These are phyloP conservation scores for Oreochromis tanganicae DNA, from an alignment of 2,113 vertebrate genomes.

Conservation along the genomic window DNA sequence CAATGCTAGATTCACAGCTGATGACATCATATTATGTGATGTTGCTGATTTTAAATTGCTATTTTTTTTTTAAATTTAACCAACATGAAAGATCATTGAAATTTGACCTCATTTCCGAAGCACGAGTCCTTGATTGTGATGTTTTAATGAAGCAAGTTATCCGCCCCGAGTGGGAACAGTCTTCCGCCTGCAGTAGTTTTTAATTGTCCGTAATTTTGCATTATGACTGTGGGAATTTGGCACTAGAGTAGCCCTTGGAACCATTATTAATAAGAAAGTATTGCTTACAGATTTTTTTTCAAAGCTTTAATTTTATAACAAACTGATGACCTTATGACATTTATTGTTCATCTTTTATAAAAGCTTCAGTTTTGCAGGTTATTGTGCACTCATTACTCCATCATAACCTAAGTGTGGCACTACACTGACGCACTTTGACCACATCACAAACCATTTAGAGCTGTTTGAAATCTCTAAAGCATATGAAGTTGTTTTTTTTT, in stretches of 20 bases:
- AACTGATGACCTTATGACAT: neutral
- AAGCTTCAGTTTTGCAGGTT: neutral
- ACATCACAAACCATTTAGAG: constrained; percentile 3
- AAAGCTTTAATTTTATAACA: neutral
- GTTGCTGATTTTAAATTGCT: neutral
- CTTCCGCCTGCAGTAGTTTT: neutral
- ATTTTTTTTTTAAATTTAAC: neutral
- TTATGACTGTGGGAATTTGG: neutral
- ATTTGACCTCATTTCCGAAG: neutral
- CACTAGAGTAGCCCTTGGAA: neutral
- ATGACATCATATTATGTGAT: neutral
- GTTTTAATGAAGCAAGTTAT: neutral
- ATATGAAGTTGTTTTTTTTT: neutral
- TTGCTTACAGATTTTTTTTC: neutral
- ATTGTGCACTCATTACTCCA: neutral
- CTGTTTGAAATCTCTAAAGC: neutral
- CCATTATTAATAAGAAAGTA: neutral
- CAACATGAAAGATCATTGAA: neutral
- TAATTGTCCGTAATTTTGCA: neutral
- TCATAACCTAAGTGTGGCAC: neutral
- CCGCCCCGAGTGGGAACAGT: neutral
- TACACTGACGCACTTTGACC: neutral
- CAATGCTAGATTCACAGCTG: neutral
- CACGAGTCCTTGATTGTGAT: neutral
- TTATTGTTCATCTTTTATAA: neutral